Percentiles rank a stretch among this genome's conserved stretches.
Conservation (phyloP, 2,113 vertebrate genomes). For the Hypomesus transpacificus region DNA sequence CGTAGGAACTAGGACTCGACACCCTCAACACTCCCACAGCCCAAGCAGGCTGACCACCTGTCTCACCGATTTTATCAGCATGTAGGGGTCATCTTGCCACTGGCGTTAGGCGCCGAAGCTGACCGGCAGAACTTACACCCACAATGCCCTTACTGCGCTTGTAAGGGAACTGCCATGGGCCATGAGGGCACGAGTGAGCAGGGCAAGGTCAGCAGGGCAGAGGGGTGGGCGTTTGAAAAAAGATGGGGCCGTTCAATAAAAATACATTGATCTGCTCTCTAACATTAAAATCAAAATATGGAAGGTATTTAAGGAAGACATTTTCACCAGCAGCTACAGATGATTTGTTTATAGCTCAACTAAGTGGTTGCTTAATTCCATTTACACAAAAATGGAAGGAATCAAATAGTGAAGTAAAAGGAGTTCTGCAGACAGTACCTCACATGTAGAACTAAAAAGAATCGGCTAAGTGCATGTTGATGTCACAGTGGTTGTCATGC, state of each 20-base stretch:
- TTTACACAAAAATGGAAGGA: not conserved
- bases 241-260: not conserved
- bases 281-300: no score
- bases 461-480: not conserved
- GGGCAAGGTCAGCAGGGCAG: not conserved
- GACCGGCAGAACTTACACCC: not conserved
- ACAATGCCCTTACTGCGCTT: no score
- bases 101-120: not conserved
- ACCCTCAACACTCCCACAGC: constrained; percentile 11
- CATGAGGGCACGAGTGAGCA: not conserved
- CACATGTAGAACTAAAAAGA: not conserved
- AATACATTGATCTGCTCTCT: not conserved
- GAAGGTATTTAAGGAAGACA: no score
- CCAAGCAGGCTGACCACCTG: constrained; percentile 23
- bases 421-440: not conserved
- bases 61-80: constrained; percentile 8
- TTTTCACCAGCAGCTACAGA: no score
- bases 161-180: no score
- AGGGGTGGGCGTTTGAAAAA: not conserved
- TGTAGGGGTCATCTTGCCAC: not conserved
- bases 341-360: no score
- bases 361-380: no score
- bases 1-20: no score
- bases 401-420: not conserved
- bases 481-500: not conserved